These are phyloP conservation scores for Odontesthes bonariensis DNA, from an alignment of 2,113 vertebrate genomes.

Conservation along the genomic window DNA sequence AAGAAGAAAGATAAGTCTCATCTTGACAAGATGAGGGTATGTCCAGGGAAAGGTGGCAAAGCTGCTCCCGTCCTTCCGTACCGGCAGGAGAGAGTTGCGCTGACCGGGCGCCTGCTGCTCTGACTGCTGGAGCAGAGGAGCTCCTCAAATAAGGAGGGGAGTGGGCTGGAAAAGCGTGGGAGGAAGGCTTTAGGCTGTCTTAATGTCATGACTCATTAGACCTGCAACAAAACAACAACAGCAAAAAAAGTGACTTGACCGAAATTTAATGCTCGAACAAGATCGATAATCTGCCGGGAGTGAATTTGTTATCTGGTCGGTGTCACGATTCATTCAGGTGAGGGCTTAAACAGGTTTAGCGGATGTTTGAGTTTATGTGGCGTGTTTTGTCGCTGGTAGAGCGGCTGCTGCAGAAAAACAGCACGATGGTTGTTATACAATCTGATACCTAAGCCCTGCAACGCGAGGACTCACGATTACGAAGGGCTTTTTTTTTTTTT, in stretches of 20 bases:
- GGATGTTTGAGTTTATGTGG: not conserved
- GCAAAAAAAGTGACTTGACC: not conserved
- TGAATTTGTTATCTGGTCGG: constrained; percentile 31
- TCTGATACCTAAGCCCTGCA: not conserved
- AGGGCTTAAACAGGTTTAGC: constrained; percentile 9
- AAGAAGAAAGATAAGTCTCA: constrained; percentile 70
- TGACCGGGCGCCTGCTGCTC: constrained; percentile 61
- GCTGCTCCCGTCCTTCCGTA: constrained; percentile 34
- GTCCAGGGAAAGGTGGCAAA: constrained; percentile 12
- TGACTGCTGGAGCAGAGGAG: constrained; percentile 54
- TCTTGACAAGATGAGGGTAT: constrained; percentile 32
- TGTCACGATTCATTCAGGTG: constrained; percentile 53
- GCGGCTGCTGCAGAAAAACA: not conserved
- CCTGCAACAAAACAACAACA: constrained; percentile 12
- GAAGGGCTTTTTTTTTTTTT: too few relatives aligned
- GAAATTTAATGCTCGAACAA: constrained; percentile 13
- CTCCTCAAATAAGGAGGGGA: constrained; percentile 66
- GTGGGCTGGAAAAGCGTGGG: constrained; percentile 69
- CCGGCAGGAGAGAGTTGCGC: constrained; percentile 55
- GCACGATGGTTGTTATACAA: constrained; percentile 16
- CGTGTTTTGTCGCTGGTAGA: not conserved
- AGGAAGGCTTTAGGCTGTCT: constrained; percentile 59
- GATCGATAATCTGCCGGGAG: constrained; percentile 29
- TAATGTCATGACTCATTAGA: constrained; percentile 78
- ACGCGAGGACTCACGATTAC: not conserved